Evolutionary conservation across 2,888 invertebrate genomes (phyloP).

Genomic region (Eupeodes luniger): DNA sequence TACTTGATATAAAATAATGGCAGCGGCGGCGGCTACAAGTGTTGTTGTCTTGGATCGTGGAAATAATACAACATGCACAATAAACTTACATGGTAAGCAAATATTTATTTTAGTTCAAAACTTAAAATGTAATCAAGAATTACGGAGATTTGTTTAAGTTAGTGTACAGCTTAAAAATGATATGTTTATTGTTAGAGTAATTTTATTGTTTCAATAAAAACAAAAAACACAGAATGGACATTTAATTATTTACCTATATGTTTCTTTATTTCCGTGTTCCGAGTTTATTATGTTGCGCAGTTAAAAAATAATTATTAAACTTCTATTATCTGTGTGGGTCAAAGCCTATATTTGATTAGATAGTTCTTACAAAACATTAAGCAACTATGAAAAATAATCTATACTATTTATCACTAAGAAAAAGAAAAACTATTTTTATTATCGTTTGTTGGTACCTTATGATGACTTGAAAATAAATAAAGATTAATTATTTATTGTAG

Average conservation of each 20-base stretch:
- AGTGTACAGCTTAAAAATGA: not conserved
- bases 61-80: slow-evolving; percentile 98
- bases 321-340: slow-evolving; percentile 50
- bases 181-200: not conserved
- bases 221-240: not conserved
- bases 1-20: slow-evolving; percentile 75
- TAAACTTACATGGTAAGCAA: slow-evolving; percentile 96
- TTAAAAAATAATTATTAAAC: not conserved
- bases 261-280: not conserved
- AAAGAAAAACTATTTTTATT: too few relatives aligned
- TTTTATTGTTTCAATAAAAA: not conserved
- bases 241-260: not conserved
- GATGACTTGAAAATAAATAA: too few relatives aligned
- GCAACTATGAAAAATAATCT: not conserved
- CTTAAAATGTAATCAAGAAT: not conserved
- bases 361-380: not conserved
- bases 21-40: slow-evolving; percentile 91
- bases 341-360: slow-evolving; percentile 20
- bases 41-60: slow-evolving; percentile 96
- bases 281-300: slow-evolving; percentile 12
- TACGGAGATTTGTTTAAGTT: not conserved
- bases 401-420: not conserved
- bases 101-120: not conserved
- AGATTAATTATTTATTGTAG: too few relatives aligned
- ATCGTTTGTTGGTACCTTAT: too few relatives aligned